Evolutionary conservation across 1,140 invertebrate species (phyloP).

Genomic region (Magallana gigas): DNA sequence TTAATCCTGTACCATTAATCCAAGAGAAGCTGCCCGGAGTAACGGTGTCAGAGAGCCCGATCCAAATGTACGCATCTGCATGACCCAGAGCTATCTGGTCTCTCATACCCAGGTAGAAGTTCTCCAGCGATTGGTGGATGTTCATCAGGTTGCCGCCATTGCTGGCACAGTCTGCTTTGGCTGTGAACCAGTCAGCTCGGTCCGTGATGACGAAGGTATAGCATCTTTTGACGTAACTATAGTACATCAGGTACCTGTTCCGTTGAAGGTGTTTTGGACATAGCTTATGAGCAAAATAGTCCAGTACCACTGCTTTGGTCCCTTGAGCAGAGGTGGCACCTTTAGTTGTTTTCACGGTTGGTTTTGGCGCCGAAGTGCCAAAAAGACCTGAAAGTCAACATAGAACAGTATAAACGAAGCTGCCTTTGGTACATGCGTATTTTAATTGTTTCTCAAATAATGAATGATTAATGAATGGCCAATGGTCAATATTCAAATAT

Average conservation of each 20-base stretch:
- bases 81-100: background rate
- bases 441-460: background rate
- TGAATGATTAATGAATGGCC: background rate
- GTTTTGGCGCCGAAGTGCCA: slow-evolving; percentile 5
- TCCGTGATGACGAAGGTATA: slow-evolving; percentile 5
- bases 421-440: background rate
- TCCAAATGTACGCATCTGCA: background rate
- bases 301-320: background rate
- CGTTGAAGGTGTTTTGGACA: slow-evolving; percentile 20
- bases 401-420: background rate
- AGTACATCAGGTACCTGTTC: slow-evolving; percentile 19
- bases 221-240: background rate
- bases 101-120: slow-evolving; percentile 8
- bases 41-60: background rate
- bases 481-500: background rate
- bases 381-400: background rate
- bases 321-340: background rate
- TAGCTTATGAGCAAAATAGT: background rate
- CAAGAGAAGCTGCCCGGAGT: background rate
- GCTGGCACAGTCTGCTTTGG: background rate
- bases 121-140: background rate
- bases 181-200: slow-evolving; percentile 1
- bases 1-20: background rate
- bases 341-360: background rate
- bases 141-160: slow-evolving; percentile 13